Evolutionary conservation across 1,140 invertebrate species (phyloP), one percentile per base, ranked within the genome.

Genomic region (Aporrectodea caliginosa): DNA sequence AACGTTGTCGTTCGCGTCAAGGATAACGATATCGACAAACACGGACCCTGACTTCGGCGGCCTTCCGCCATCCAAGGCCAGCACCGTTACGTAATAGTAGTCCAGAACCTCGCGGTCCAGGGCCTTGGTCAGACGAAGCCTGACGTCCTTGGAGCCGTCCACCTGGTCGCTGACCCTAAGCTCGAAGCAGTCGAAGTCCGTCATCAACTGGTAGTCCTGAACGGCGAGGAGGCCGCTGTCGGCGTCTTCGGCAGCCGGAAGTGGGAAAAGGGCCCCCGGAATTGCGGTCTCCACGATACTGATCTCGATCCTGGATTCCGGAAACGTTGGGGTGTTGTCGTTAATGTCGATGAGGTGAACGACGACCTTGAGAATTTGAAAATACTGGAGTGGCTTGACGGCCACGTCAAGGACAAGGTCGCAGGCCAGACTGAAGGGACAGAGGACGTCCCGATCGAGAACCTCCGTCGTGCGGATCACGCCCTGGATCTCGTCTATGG

Each of bases 161-260:
- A 31, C 35, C n/a, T 80, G 31, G 30, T 77, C 69, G 74, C 35
- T 69, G 27, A 43, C 35, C 34, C 43, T 35, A 29, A 80, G 27
- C 14, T 72, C 74, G 70, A 80, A 80, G 32, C 58, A 34, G 16
- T 43, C 35, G 30, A 27, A 43, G 6, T 31, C 29, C 30, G 22
- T 31, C 12, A 72, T 16, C n/a, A 81, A 58, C 73, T 74, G 35
- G 35, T 78, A 81, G 16, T 74, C 35, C 71, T 78, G 79, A 16
- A 80, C 71, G n/a, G 68, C 79, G 33, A 78, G 71, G 2, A 33
- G 22, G 33, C 72, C 72, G 30, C 34, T 71, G 35, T 80, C 79
- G 22, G 58, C 33, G 71, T 80, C 79, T 69, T 80, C 79, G 30
- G 79, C 79, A 29, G 69, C 27, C 1, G 79, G 79, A 77, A 80